Conservation (phyloP, 2,113 vertebrate genomes). For the Andinoacara biseriatus region DNA sequence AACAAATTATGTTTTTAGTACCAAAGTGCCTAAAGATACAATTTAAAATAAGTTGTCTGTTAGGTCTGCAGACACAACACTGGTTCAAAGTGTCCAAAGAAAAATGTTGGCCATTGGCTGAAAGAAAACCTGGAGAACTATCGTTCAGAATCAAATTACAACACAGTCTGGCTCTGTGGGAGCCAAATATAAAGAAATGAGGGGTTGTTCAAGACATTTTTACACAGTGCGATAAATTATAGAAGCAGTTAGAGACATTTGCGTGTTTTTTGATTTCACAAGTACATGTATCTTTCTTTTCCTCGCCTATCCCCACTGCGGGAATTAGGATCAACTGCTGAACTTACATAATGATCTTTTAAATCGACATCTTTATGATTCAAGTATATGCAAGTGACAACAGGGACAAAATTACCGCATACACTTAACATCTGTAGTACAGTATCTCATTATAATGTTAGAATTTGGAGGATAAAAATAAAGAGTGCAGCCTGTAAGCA, state of each 20-base stretch:
- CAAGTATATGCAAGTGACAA: background rate
- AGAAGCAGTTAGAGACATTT: background rate
- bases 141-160: background rate
- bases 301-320: background rate
- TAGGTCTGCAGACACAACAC: background rate
- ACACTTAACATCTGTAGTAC: background rate
- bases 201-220: background rate
- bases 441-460: slow-evolving; percentile 8
- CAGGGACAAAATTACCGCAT: background rate
- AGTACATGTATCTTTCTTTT: background rate
- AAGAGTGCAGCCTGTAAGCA: slow-evolving; percentile 6
- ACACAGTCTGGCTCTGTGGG: accelerated
- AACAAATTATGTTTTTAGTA: background rate
- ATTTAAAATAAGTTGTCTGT: background rate
- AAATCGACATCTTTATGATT: background rate
- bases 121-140: background rate
- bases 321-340: background rate
- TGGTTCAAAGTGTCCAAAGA: background rate
- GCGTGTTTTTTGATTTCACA: background rate
- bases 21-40: background rate
- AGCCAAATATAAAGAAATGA: background rate
- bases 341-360: background rate
- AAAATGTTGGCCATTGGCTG: background rate
- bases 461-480: slow-evolving; percentile 1
- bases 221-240: background rate